Evolutionary conservation across 37 sponge, comb jelly and placozoan genomes (phyloP).

Genomic region (Eunapius fragilis): DNA sequence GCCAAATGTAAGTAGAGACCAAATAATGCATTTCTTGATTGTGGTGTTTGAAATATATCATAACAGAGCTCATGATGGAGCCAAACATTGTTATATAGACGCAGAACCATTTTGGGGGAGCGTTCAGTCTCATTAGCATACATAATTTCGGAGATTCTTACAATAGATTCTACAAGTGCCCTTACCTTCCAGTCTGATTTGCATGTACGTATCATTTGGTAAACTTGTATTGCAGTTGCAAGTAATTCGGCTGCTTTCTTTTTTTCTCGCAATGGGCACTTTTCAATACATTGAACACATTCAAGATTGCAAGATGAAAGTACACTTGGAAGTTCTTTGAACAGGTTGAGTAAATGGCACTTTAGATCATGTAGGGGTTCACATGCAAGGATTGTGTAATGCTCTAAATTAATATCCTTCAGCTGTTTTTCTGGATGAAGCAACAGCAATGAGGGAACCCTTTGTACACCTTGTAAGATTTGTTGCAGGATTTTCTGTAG

Average conservation of each 20-base stretch:
- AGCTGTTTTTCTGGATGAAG: neutral
- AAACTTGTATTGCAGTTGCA: too few species aligned
- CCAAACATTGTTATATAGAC: conserved; percentile 13
- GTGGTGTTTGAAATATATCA: conserved; percentile 1
- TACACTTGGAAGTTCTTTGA: too few species aligned
- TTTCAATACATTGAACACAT: too few species aligned
- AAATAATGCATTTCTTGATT: neutral
- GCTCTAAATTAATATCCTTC: neutral
- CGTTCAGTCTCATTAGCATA: too few species aligned
- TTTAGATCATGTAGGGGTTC: too few species aligned
- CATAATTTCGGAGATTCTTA: neutral
- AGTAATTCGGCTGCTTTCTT: too few species aligned
- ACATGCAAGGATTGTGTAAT: neutral
- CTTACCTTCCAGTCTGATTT: neutral
- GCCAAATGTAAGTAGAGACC: neutral
- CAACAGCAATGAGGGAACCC: conserved; percentile 9
- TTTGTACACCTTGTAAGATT: neutral
- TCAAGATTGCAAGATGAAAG: too few species aligned
- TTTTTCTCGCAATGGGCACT: too few species aligned
- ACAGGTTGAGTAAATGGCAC: too few species aligned
- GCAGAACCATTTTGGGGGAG: neutral
- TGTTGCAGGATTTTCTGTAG: neutral
- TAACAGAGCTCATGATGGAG: conserved; percentile 22
- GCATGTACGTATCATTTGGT: too few species aligned
- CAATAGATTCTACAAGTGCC: neutral